Base-by-base conservation (phyloP, 2,113 vertebrate species). In the Bostrychus sinensis region DNA sequence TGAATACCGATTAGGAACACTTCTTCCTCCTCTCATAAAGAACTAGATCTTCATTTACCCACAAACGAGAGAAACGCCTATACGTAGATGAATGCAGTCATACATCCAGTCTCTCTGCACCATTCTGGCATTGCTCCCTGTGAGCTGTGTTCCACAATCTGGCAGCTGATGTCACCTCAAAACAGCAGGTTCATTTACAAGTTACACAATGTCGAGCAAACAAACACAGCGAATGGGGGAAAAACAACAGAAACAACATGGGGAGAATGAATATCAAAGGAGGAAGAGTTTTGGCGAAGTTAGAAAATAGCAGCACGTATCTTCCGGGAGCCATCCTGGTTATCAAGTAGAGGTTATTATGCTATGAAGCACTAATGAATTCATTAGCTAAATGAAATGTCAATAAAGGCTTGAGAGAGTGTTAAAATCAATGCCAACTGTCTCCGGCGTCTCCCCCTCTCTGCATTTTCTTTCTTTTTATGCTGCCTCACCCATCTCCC, bases 321-420 rank as follows among this genome's bases (percentile, higher is more conserved):
- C 68, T 74, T 76, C 48, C 7, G 3, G 79, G 81, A 80, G 58
- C 46, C 70, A 56, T 72, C 54, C 65, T 59, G 76, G 79, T 86
- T 84, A 79, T 87, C 87, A 86, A 83, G 73, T 74, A 74, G 72
- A 84, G 77, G 84, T 88, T 86, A 86, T 86, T 80, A 84, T 80
- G 79, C 84, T 74, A 86, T 77, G 67, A 78, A 80, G 79, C 80
- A 37, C 79, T 86, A 84, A 88, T 88, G 83, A 86, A 89, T 89
- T 86, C 82, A 88, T 90, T 86, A 85, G 81, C 76, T 88, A 89
- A 90, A 88, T 86, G 81, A 88, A 88, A 89, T 82, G 84, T 85
- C 89, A 88, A 86, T 90, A 86, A 81, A 85, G 76, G 77, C 81
- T 85, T 78, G 69, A 77, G 82, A 85, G 71, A 68, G 79, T 75